Conservation (phyloP, 2,888 invertebrate species). For the Biston betularia region DNA sequence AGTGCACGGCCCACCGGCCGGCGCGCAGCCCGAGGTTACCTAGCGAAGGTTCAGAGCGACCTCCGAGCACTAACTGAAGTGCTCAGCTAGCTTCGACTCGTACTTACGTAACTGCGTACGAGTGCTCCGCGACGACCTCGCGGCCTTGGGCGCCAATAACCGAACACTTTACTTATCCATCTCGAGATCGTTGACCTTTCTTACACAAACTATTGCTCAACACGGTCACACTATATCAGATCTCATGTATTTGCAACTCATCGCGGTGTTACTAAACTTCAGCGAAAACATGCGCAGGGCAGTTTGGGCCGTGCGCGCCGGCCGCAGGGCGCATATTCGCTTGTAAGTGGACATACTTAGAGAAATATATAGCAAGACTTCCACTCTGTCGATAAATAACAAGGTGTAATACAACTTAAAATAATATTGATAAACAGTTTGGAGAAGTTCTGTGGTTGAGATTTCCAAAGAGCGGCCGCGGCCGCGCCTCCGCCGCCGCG, state of each 20-base stretch:
- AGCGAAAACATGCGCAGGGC: background rate
- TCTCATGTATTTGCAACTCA: conserved; percentile 26
- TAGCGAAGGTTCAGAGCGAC: no score
- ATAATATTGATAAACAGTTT: background rate
- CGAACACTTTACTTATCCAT: conserved; percentile 23
- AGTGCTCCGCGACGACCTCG: background rate
- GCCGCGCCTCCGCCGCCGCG: no score
- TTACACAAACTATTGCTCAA: conserved; percentile 24
- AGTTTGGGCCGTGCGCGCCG: background rate
- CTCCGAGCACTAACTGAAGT: no score
- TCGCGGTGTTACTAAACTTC: conserved; percentile 16
- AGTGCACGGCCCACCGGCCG: no score
- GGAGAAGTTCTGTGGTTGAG: background rate
- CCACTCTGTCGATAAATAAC: background rate
- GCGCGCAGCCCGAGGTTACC: no score
- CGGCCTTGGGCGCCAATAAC: conserved; percentile 5
- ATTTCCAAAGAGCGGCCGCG: background rate
- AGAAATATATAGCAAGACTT: background rate
- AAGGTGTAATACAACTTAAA: background rate
- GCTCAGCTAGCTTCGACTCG: background rate
- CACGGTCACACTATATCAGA: conserved; percentile 20
- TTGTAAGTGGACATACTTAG: no score
- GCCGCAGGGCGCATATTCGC: background rate
- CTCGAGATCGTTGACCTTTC: conserved; percentile 29
- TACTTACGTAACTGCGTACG: background rate